Conservation (phyloP, 2,888 invertebrate genomes). For the Podabrus alpinus region DNA sequence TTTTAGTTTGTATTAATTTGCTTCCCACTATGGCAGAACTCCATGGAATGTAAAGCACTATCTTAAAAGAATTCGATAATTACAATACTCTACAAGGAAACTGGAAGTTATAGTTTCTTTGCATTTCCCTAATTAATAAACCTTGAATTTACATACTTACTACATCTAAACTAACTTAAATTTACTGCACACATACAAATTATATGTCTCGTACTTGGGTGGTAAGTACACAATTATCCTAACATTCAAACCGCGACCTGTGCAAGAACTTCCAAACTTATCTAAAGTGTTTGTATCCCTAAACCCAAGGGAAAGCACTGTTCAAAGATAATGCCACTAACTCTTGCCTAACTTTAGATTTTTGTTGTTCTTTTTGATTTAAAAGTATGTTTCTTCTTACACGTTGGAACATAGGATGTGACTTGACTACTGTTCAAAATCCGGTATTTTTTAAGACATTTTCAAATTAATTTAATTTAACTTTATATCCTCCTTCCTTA, state of each 20-base stretch:
- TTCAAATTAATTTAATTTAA: conserved; percentile 3
- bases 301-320: conserved; percentile 44
- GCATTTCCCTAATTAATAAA: background rate
- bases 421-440: conserved; percentile 41
- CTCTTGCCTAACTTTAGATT: conserved; percentile 47
- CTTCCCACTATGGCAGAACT: background rate
- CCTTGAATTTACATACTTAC: background rate
- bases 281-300: conserved; percentile 42
- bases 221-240: conserved; percentile 13
- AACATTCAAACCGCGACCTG: conserved; percentile 39
- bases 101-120: background rate
- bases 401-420: conserved; percentile 42
- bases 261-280: conserved; percentile 43
- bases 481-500: background rate
- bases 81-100: background rate
- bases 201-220: background rate
- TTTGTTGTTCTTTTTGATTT: conserved; percentile 52
- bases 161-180: background rate
- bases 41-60: background rate
- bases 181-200: background rate
- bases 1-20: background rate
- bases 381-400: conserved; percentile 44
- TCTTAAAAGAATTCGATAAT: background rate
- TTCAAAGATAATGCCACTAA: conserved; percentile 49
- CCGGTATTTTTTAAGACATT: background rate